Evolutionary conservation across 2,797 vertebrate genomes (phyloP).

Genomic region (Oreochromis grahami): DNA sequence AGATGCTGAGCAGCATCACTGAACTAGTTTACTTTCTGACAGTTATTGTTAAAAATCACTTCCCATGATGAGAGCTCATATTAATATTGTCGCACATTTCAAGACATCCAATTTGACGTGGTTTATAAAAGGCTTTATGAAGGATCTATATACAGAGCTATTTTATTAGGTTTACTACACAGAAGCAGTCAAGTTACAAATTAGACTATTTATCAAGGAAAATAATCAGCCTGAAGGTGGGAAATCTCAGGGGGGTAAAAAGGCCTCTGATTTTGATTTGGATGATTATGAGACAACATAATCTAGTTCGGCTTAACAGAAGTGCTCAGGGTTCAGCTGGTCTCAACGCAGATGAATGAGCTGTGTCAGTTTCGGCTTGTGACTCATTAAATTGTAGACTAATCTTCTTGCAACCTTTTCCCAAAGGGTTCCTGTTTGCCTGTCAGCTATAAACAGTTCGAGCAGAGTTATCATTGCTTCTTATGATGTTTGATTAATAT

Average conservation of each 20-base stretch:
- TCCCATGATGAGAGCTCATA: not conserved
- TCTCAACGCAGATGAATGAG: not conserved
- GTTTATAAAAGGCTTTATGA: not conserved
- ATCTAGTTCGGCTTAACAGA: not conserved
- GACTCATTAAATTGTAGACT: not conserved
- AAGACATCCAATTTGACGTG: not conserved
- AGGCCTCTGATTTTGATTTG: not conserved
- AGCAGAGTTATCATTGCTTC: not conserved
- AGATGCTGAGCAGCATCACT: not conserved
- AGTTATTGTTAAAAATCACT: not conserved
- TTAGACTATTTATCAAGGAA: not conserved
- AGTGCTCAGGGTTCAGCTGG: not conserved
- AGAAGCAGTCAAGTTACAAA: not conserved
- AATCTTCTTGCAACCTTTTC: not conserved
- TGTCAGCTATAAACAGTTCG: not conserved
- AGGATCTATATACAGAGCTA: not conserved
- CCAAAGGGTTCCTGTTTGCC: not conserved
- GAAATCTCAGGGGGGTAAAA: rapidly evolving
- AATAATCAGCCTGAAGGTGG: not conserved
- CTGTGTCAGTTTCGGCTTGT: not conserved
- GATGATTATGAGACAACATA: not conserved
- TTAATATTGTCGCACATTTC: not conserved
- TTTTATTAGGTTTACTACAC: not conserved
- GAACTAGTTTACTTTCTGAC: not conserved
- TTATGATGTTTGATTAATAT: not conserved